Conservation (phyloP, 2,888 invertebrate species). For the Agrotis segetum region DNA sequence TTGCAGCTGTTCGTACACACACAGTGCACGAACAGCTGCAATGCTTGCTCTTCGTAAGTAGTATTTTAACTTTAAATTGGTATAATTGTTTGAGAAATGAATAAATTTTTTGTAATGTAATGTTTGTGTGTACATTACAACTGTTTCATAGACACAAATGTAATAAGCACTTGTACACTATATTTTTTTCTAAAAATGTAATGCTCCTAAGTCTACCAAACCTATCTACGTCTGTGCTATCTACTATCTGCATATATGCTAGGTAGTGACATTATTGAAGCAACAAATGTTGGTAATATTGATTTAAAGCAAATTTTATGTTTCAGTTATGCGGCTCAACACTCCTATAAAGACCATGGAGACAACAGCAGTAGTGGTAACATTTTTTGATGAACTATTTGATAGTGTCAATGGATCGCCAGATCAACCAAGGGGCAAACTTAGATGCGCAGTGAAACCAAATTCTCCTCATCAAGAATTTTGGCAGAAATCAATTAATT, state of each 20-base stretch:
- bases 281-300: background rate
- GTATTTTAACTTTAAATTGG: too few species aligned
- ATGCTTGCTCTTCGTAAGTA: slow-evolving; percentile 5
- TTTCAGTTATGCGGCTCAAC: slow-evolving; percentile 1
- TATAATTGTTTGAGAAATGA: background rate
- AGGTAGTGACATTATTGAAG: background rate
- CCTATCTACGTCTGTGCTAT: too few species aligned
- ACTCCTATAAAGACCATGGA: background rate
- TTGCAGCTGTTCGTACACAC: too few species aligned
- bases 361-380: background rate
- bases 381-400: background rate
- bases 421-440: too few species aligned
- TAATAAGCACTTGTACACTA: background rate
- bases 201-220: background rate
- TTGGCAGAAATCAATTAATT: too few species aligned
- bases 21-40: slow-evolving; percentile 5
- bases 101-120: background rate
- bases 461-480: too few species aligned
- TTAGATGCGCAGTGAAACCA: too few species aligned
- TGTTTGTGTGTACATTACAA: background rate
- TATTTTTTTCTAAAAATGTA: background rate
- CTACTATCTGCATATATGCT: background rate
- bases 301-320: background rate
- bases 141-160: background rate
- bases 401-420: too few species aligned